These are phyloP conservation scores for Pelvicachromis taeniatus DNA, from an alignment of 2,113 vertebrate species.

Conservation along the genomic window DNA sequence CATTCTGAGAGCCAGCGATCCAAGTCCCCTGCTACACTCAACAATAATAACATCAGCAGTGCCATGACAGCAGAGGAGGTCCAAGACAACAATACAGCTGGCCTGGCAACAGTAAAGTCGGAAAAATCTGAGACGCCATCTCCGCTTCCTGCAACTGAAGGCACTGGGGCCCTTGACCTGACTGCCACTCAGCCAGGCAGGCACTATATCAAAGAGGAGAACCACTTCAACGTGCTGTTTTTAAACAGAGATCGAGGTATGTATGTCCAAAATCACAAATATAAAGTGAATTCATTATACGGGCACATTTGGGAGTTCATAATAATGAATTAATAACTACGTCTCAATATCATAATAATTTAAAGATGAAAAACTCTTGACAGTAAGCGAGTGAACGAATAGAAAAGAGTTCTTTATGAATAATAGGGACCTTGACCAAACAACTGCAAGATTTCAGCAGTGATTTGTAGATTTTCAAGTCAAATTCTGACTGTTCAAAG, in stretches of 20 bases:
- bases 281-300: not conserved
- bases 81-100: conserved; percentile 70
- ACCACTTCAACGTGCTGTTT: conserved; percentile 95
- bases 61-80: conserved; percentile 75
- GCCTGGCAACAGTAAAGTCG: conserved; percentile 84
- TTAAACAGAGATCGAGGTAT: conserved; percentile 95
- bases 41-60: conserved; percentile 63
- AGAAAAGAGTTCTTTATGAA: not conserved
- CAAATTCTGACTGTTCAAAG: not conserved
- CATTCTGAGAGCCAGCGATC: conserved; percentile 86
- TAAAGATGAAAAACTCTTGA: not conserved
- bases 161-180: conserved; percentile 91
- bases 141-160: conserved; percentile 79
- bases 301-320: not conserved
- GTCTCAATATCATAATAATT: not conserved
- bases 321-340: not conserved
- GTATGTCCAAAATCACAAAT: conserved; percentile 74
- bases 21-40: conserved; percentile 83
- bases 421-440: not conserved
- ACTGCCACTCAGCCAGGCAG: conserved; percentile 85
- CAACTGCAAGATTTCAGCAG: not conserved
- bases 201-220: conserved; percentile 90
- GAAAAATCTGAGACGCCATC: conserved; percentile 91
- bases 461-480: not conserved
- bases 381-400: not conserved